Base-by-base conservation (phyloP, 2,888 invertebrate genomes). In the Saturnia japonica region DNA sequence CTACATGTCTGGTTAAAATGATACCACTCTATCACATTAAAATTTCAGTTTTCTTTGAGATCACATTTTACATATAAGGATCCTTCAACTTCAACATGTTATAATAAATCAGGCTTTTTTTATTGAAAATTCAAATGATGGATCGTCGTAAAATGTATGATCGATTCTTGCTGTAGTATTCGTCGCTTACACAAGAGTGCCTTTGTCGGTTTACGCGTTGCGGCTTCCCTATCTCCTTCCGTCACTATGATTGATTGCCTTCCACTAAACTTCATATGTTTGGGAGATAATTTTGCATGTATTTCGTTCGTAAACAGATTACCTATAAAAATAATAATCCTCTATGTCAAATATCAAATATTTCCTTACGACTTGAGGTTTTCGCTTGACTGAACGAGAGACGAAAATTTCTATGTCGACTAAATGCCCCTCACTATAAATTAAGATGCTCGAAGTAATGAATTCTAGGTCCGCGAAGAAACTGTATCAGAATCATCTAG, bases 91-190 rank as follows among this genome's bases (percentile, higher is more conserved):
- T 64, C 19, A 64, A 64, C 16, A n/a, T 19, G 40, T 64, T 40
- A 14, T 60, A 60, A 64, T 64, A 64, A 64, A 40, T 64, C 64
- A 28, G 78, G 22, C 62, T 64, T 81, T 90, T 34, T 91, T 88
- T 84, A 91, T 88, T 91, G 86, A 90, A 93, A 93, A 87, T 87
- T 90, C 85, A 82, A 71, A 74, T 93, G 93, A 94, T 93, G 88
- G 93, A 94, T 94, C 89, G 88, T 90, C 91, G 83, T 87, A 85
- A 91, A 91, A 91, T 92, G 92, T 91, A 93, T 94, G 94, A 93
- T 94, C 93, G 93, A 94, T 94, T 91, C 87, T 89, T 89, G 91
- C 85, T 88, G 88, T 93, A 91, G 92, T 92, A 93, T 93, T 92
- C 91, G 88, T 85, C 85, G 89, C 89, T 88, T 89, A 88, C 87